Evolutionary conservation across 2,888 invertebrate genomes (phyloP).

Genomic region (Actias luna): DNA sequence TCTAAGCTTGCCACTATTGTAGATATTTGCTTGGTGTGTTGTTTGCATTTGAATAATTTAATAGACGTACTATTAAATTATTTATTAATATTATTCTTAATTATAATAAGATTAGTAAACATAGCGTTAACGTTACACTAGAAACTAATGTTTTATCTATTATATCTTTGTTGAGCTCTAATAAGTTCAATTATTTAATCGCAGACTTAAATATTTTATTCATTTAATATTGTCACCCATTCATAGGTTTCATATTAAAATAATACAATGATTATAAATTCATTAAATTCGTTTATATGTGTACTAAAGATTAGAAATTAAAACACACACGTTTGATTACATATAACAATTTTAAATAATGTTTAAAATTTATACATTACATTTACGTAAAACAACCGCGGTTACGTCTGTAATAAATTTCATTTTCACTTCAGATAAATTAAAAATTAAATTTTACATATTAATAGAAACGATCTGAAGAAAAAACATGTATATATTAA

Average conservation of each 20-base stretch:
- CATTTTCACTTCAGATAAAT: neutral
- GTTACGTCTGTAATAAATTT: slow-evolving; percentile 6
- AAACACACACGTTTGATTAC: no score
- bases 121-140: no score
- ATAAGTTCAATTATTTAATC: no score
- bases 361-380: neutral
- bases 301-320: neutral
- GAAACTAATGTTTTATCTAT: no score
- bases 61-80: no score
- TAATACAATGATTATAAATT: neutral
- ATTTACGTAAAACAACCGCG: neutral
- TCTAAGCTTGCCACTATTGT: no score
- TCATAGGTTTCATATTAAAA: neutral
- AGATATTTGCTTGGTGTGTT: no score
- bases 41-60: no score
- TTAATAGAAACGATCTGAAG: neutral
- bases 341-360: no score
- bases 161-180: no score
- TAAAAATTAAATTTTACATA: neutral
- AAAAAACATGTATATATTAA: neutral
- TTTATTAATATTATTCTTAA: no score
- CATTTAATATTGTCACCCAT: neutral
- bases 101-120: no score
- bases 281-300: neutral
- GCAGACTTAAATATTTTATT: neutral